These are phyloP conservation scores for Epizoanthus rinbou DNA, from an alignment of 92 coral and sea anemone species.

Conservation along the genomic window DNA sequence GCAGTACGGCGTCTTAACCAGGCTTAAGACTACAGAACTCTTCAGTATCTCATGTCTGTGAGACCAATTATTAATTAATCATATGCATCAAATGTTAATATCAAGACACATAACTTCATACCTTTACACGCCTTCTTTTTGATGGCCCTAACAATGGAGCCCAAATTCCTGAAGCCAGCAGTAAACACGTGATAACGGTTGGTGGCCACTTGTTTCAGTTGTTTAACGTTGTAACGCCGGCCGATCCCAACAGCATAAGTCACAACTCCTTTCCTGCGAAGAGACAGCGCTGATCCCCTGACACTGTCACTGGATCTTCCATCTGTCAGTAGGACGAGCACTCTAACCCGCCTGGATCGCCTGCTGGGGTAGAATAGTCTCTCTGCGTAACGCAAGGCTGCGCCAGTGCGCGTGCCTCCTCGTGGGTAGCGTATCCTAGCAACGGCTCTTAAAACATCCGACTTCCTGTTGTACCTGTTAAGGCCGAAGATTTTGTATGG, in stretches of 20 bases:
- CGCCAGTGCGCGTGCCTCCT: slow-evolving; percentile 79
- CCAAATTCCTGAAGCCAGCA: slow-evolving; percentile 22
- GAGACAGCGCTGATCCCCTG: slow-evolving; percentile 13
- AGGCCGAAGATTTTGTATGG: slow-evolving; percentile 27
- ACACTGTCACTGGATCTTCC: slow-evolving; percentile 1
- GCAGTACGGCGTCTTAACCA: no score
- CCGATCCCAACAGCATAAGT: slow-evolving; percentile 26
- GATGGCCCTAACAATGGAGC: slow-evolving; percentile 21
- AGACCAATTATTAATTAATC: background rate
- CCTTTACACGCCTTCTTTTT: slow-evolving; percentile 32
- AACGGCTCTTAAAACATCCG: slow-evolving; percentile 64
- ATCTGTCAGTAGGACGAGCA: background rate
- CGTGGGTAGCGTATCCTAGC: slow-evolving; percentile 69
- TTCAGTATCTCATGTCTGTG: background rate
- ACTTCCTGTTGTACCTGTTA: slow-evolving; percentile 43
- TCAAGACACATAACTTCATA: background rate
- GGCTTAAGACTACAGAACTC: no score
- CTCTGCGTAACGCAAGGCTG: slow-evolving; percentile 60
- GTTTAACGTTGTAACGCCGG: background rate
- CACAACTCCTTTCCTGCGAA: slow-evolving; percentile 8
- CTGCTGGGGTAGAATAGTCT: slow-evolving; percentile 57
- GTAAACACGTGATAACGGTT: slow-evolving; percentile 19
- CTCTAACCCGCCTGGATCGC: background rate
- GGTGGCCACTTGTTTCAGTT: background rate
- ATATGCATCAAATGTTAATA: background rate